Percentiles rank a stretch among this genome's conserved stretches.
phyloP scores from a whole-genome alignment of 1,140 invertebrate genomes.

The Tetraneura akinire region DNA sequence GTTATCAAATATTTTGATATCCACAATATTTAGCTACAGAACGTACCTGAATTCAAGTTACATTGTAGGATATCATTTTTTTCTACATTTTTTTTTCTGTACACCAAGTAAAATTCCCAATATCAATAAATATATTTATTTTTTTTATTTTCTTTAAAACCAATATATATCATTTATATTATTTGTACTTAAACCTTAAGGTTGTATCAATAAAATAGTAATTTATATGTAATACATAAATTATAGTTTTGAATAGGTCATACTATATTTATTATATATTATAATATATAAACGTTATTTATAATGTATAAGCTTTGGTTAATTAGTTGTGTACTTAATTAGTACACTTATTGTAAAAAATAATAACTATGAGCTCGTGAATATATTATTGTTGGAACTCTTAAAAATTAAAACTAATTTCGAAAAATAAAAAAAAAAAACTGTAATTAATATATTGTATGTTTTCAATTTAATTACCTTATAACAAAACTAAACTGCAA shows the following conservation, averaged over 20 bases:
- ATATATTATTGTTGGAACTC: constrained; percentile 24
- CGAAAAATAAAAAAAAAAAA: constrained; percentile 23
- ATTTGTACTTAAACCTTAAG: constrained; percentile 40
- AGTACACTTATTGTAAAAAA: constrained; percentile 13
- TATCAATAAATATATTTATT: too few species aligned
- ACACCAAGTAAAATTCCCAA: too few species aligned
- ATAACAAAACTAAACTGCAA: too few species aligned
- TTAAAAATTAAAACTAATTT: constrained; percentile 1
- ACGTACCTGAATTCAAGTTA: not conserved
- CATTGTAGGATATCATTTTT: not conserved
- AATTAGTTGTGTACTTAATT: constrained; percentile 29
- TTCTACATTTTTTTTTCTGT: not conserved
- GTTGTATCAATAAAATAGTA: constrained; percentile 30
- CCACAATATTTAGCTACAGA: constrained; percentile 12
- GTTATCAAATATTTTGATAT: not conserved
- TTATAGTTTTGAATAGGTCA: constrained; percentile 2
- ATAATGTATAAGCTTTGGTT: constrained; percentile 39
- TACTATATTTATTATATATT: constrained; percentile 24
- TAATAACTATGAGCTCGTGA: constrained; percentile 8
- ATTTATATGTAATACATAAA: constrained; percentile 8
- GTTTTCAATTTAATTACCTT: not conserved
- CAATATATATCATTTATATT: constrained; percentile 16
- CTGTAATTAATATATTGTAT: not conserved
- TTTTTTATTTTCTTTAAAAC: not conserved
- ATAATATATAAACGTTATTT: constrained; percentile 1